A percentile compares a stretch with the other conserved stretches of the same genome.
Conservation (phyloP, 2,797 vertebrate species). For the Hemibagrus guttatus region DNA sequence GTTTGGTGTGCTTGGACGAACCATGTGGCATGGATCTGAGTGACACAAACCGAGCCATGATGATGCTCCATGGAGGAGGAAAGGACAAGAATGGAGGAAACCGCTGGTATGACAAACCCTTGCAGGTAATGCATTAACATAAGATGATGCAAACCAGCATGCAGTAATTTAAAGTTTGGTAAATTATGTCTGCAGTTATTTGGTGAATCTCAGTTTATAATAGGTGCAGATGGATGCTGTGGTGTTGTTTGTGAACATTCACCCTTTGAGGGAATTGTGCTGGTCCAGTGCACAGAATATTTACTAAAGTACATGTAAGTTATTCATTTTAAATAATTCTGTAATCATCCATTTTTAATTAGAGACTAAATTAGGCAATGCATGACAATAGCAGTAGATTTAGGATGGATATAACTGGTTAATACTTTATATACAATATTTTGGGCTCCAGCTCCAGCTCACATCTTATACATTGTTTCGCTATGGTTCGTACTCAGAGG, state of each 20-base stretch:
- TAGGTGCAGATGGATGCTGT: conserved; percentile 89
- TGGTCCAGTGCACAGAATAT: conserved; percentile 92
- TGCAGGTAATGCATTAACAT: conserved; percentile 82
- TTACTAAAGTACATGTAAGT: conserved; percentile 94
- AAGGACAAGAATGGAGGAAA: conserved; percentile 84
- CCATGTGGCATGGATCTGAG: conserved; percentile 73
- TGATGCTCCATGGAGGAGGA: conserved; percentile 91
- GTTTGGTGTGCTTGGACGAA: conserved; percentile 89
- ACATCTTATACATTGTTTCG: neutral
- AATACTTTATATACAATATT: neutral
- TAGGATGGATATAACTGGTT: neutral
- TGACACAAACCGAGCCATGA: conserved; percentile 78
- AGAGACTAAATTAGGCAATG: neutral
- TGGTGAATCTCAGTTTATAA: conserved; percentile 81
- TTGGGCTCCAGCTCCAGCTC: neutral
- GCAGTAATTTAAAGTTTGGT: neutral
- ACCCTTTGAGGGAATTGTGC: conserved; percentile 91
- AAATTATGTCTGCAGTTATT: conserved; percentile 10
- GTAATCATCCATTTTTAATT: conserved; percentile 20
- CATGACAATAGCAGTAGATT: neutral
- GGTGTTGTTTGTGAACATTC: conserved; percentile 96
- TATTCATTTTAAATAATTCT: conserved; percentile 6
- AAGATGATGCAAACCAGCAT: neutral
- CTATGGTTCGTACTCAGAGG: neutral
- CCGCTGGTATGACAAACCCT: conserved; percentile 97